These are phyloP conservation scores for Dexiosoma caninum DNA, from an alignment of 2,888 invertebrate species.

Conservation along the genomic window DNA sequence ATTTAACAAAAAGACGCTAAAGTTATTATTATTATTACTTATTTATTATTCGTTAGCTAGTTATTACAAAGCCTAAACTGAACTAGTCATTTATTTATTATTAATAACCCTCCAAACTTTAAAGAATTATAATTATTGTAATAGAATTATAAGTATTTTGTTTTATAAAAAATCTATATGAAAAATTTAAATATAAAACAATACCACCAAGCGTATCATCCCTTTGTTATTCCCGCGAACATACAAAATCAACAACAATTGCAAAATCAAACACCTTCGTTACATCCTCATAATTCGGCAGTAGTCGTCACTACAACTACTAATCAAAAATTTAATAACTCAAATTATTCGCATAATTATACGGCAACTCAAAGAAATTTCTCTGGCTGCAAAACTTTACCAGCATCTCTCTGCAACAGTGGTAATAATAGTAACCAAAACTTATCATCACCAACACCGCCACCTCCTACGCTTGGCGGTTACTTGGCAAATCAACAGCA, in stretches of 20 bases:
- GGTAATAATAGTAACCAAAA: slow-evolving; percentile 1
- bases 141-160: slow-evolving; percentile 16
- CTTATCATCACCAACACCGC: neutral
- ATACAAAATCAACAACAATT: slow-evolving; percentile 31
- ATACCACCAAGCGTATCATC: slow-evolving; percentile 63
- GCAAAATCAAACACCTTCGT: slow-evolving; percentile 25
- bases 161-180: slow-evolving; percentile 59
- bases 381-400: neutral
- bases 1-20: slow-evolving; percentile 55
- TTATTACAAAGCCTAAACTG: slow-evolving; percentile 18
- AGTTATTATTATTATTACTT: slow-evolving; percentile 20
- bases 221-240: slow-evolving; percentile 46
- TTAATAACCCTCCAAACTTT: slow-evolving; percentile 35
- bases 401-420: slow-evolving; percentile 10
- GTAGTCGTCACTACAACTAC: neutral
- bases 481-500: slow-evolving; percentile 60
- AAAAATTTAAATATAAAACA: slow-evolving; percentile 64
- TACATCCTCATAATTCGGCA: slow-evolving; percentile 11
- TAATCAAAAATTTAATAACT: slow-evolving; percentile 28
- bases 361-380: slow-evolving; percentile 4
- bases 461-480: slow-evolving; percentile 62
- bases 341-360: slow-evolving; percentile 24
- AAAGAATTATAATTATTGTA: slow-evolving; percentile 1
- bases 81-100: slow-evolving; percentile 51
- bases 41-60: neutral